Percentiles rank a stretch among this genome's conserved stretches.
Conservation (phyloP, 2,797 vertebrate genomes). For the Melanotaenia maccullochi region DNA sequence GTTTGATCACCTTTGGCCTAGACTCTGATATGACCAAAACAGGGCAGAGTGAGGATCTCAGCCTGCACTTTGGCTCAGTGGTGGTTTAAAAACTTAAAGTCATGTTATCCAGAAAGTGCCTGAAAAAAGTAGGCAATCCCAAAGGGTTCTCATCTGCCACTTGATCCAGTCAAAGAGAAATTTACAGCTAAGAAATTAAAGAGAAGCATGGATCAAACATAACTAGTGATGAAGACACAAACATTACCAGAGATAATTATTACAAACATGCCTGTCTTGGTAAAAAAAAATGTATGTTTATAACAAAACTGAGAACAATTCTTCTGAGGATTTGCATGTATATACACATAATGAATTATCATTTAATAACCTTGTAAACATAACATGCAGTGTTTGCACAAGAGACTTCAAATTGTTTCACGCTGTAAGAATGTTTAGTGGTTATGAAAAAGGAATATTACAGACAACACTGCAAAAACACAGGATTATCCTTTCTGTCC, state of each 20-base stretch:
- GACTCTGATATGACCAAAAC: constrained; percentile 37
- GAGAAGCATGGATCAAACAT: neutral
- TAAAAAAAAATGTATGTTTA: neutral
- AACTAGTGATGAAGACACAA: neutral
- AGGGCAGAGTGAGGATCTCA: constrained; percentile 14
- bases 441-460: neutral
- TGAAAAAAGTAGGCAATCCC: neutral
- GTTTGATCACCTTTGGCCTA: constrained; percentile 9
- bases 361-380: neutral
- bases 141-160: neutral
- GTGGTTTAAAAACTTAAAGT: constrained; percentile 10
- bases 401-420: constrained; percentile 1
- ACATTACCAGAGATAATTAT: neutral
- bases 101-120: constrained; percentile 18
- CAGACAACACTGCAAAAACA: neutral
- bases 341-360: neutral
- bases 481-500: neutral
- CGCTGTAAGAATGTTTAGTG: neutral
- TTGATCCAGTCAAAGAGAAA: constrained; percentile 2
- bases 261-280: neutral
- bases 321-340: neutral
- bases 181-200: constrained; percentile 5
- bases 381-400: neutral
- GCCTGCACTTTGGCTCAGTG: constrained; percentile 8
- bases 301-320: neutral